Evolutionary conservation across 2,797 vertebrate species (phyloP).

Genomic region (Sebastes dallii): DNA sequence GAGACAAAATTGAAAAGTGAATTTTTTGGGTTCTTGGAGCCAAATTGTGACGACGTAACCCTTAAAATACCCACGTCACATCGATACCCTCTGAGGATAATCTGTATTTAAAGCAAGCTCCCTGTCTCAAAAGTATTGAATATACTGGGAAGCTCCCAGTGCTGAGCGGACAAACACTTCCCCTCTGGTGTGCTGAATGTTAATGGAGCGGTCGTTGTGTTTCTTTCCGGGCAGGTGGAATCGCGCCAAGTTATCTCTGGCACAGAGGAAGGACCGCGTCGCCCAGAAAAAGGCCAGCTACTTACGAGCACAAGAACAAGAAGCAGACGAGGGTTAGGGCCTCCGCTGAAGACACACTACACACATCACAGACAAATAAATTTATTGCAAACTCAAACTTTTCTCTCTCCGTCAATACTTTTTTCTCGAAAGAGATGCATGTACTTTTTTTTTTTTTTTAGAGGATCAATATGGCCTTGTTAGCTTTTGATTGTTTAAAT

Average conservation of each 20-base stretch:
- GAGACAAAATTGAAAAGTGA: neutral
- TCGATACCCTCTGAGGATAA: neutral
- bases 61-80: neutral
- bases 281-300: slow-evolving; percentile 99
- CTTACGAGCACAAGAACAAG: slow-evolving; percentile 92
- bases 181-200: slow-evolving; percentile 53
- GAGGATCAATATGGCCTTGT: neutral
- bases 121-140: neutral
- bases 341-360: slow-evolving; percentile 28
- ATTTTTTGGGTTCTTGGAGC: neutral
- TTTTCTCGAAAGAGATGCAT: neutral
- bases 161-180: neutral
- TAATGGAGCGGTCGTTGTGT: slow-evolving; percentile 60
- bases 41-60: neutral
- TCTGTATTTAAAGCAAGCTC: neutral
- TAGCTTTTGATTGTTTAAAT: neutral
- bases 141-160: neutral
- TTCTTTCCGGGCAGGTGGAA: slow-evolving; percentile 89
- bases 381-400: slow-evolving; percentile 63
- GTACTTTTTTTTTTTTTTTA: neutral
- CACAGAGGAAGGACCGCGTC: slow-evolving; percentile 95
- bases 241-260: slow-evolving; percentile 94
- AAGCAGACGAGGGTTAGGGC: slow-evolving; percentile 89
- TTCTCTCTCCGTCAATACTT: neutral
- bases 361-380: slow-evolving; percentile 80